phyloP scores from a whole-genome alignment of 2,888 invertebrate genomes.

The Pyrgus malvae region DNA sequence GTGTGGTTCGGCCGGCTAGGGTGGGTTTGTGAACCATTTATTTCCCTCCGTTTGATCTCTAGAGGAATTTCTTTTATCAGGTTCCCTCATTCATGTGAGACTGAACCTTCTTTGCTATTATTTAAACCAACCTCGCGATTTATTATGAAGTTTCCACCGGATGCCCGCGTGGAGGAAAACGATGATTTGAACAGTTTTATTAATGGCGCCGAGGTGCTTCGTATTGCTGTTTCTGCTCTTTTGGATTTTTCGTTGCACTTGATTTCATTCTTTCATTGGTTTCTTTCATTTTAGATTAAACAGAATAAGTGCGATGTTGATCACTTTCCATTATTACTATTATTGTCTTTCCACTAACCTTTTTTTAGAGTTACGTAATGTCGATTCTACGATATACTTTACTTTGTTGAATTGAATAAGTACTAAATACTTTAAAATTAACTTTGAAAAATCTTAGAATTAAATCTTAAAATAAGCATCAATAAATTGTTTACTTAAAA shows the following conservation, averaged over 20 bases:
- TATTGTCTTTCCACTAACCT: no score
- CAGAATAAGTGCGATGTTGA: no score
- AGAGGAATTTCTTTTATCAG: slow-evolving; percentile 61
- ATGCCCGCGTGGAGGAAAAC: slow-evolving; percentile 28
- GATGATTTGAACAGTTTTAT: slow-evolving; percentile 38
- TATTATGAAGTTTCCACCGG: slow-evolving; percentile 38
- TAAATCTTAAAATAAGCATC: no score
- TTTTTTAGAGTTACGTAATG: no score
- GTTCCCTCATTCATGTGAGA: slow-evolving; percentile 56
- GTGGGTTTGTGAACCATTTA: slow-evolving; percentile 48
- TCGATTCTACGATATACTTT: no score
- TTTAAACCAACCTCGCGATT: slow-evolving; percentile 39
- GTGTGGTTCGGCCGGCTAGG: neutral
- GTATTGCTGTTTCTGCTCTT: slow-evolving; percentile 14
- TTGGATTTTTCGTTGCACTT: neutral
- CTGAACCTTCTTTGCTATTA: slow-evolving; percentile 37
- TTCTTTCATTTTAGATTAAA: neutral
- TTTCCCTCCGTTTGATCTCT: slow-evolving; percentile 58
- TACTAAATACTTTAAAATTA: no score
- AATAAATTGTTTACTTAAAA: no score
- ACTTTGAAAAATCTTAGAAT: no score
- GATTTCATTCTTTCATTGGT: neutral
- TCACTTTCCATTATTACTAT: no score
- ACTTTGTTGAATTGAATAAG: no score
- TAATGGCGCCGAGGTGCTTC: slow-evolving; percentile 29